A percentile compares a stretch with the other conserved stretches of the same genome.
These are phyloP conservation scores for Hoplodrina blanda DNA, from an alignment of 2,888 invertebrate genomes.

Conservation along the genomic window DNA sequence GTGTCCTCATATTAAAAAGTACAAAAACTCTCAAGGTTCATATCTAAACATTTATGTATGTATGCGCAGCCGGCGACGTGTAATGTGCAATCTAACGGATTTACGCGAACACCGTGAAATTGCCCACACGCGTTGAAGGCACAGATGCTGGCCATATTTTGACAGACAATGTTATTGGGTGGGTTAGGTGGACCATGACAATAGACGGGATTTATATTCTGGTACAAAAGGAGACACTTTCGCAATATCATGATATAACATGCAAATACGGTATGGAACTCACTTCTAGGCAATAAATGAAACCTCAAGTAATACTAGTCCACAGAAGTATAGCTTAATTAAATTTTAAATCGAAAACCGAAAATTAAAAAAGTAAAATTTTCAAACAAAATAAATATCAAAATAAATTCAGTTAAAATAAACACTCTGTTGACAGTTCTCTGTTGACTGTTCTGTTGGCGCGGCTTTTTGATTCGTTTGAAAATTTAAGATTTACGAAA, in stretches of 20 bases:
- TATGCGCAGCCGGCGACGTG: conserved; percentile 19
- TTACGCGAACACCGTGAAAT: conserved; percentile 50
- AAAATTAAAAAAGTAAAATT: too few species aligned
- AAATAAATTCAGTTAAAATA: too few species aligned
- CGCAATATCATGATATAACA: neutral
- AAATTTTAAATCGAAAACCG: too few species aligned
- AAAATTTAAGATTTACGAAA: too few species aligned
- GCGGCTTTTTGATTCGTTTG: too few species aligned
- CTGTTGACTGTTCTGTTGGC: too few species aligned
- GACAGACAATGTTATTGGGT: neutral
- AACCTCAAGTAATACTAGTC: too few species aligned
- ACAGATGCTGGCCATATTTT: conserved; percentile 20
- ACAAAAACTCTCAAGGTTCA: neutral
- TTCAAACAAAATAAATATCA: too few species aligned
- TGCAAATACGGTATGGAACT: too few species aligned
- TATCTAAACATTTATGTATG: conserved; percentile 16
- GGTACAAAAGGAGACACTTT: neutral
- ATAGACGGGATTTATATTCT: neutral
- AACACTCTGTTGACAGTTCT: too few species aligned
- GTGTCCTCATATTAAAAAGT: conserved; percentile 7
- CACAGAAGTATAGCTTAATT: too few species aligned
- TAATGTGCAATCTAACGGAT: conserved; percentile 46
- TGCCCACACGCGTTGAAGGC: conserved; percentile 29
- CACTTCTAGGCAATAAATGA: too few species aligned
- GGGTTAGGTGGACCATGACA: neutral